Evolutionary conservation across 2,888 invertebrate species (phyloP).

Genomic region (Andrena praecox): DNA sequence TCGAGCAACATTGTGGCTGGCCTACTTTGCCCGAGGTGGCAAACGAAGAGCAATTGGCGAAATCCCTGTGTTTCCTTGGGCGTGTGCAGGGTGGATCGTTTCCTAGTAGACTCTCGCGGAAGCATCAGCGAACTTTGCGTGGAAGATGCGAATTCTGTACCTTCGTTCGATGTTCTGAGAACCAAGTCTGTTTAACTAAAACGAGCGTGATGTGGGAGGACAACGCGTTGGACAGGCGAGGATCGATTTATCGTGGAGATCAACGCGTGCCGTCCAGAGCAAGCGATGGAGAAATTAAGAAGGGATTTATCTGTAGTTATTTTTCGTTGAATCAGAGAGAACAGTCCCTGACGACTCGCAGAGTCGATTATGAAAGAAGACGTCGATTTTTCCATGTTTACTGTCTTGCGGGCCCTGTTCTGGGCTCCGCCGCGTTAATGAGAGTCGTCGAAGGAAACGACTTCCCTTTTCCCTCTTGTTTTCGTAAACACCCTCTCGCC

Average conservation of each 20-base stretch:
- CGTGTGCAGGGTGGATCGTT: not conserved
- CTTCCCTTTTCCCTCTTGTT: constrained; percentile 1
- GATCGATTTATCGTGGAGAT: not conserved
- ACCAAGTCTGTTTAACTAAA: constrained; percentile 4
- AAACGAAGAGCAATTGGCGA: not conserved
- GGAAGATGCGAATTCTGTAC: constrained; percentile 4
- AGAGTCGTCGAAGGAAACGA: constrained; percentile 1
- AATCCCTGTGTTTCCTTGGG: not conserved
- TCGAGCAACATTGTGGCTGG: not conserved
- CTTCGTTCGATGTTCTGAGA: not conserved
- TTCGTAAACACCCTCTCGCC: not conserved
- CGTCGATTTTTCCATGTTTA: not conserved
- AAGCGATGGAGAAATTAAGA: constrained; percentile 10
- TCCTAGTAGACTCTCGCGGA: not conserved
- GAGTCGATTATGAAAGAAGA: not conserved
- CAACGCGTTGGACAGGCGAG: not conserved
- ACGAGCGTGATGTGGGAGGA: not conserved
- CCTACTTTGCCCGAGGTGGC: not conserved
- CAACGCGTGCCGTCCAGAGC: constrained; percentile 22
- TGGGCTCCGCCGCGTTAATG: not conserved
- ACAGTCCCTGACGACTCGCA: not conserved
- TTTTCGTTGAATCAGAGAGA: not conserved
- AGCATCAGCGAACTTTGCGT: not conserved
- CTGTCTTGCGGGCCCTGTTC: not conserved
- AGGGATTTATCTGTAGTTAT: constrained; percentile 1